Conservation (phyloP, 2,113 vertebrate genomes). For the Calyptommatus sinebrachiatus region DNA sequence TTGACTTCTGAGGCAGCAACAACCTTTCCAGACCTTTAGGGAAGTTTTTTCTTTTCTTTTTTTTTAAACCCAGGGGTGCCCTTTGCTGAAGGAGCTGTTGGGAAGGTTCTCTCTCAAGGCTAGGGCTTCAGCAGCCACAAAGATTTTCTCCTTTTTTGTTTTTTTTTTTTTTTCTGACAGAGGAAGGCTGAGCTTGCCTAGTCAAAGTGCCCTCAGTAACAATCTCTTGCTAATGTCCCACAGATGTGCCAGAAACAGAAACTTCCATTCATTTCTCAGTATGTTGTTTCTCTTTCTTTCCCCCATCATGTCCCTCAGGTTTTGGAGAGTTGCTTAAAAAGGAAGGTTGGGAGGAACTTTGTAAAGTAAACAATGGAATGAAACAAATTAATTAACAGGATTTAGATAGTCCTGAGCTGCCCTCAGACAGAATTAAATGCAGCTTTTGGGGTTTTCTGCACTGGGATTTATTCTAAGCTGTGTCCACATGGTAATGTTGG, state of each 20-base stretch:
- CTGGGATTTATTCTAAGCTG: too few relatives aligned
- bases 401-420: neutral
- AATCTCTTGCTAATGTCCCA: conserved; percentile 51
- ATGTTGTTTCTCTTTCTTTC: conserved; percentile 24
- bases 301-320: neutral
- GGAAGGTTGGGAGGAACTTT: conserved; percentile 26
- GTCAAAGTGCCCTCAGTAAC: conserved; percentile 43
- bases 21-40: conserved; percentile 25
- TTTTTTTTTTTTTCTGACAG: conserved; percentile 1
- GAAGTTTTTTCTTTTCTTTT: neutral
- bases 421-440: neutral
- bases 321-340: conserved; percentile 24
- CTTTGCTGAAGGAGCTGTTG: conserved; percentile 21
- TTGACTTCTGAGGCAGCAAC: conserved; percentile 41
- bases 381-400: neutral
- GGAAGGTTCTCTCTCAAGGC: conserved; percentile 14
- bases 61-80: conserved; percentile 1
- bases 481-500: too few relatives aligned
- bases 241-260: conserved; percentile 66
- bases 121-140: conserved; percentile 34
- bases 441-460: neutral
- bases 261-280: conserved; percentile 51
- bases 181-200: conserved; percentile 43
- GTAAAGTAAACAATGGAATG: conserved; percentile 4
- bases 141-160: neutral